phyloP scores from a whole-genome alignment of 1,140 invertebrate genomes.

The Bombus confusus region DNA sequence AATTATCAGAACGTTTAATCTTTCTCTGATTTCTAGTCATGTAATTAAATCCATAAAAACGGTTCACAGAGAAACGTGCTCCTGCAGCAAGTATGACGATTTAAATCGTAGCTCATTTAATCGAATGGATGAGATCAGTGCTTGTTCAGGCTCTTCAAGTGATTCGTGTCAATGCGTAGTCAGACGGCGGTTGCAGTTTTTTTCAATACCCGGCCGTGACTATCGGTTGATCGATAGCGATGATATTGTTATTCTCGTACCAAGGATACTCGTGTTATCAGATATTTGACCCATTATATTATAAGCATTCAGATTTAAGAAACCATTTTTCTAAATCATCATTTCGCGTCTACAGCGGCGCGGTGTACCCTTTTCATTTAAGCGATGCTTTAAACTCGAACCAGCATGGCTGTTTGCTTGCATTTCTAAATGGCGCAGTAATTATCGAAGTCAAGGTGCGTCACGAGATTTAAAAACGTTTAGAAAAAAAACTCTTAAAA shows the following conservation, averaged over 20 bases:
- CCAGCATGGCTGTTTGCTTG: background rate
- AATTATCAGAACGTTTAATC: background rate
- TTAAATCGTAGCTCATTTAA: background rate
- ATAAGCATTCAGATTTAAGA: background rate
- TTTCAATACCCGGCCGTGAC: background rate
- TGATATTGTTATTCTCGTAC: slow-evolving; percentile 19
- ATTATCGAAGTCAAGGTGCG: background rate
- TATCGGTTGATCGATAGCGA: slow-evolving; percentile 26
- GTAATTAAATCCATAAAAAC: background rate
- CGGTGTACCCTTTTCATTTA: background rate
- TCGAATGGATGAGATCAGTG: slow-evolving; percentile 8
- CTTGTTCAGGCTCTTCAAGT: slow-evolving; percentile 7
- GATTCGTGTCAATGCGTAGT: slow-evolving; percentile 30
- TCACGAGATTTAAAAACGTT: background rate
- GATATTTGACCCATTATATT: background rate
- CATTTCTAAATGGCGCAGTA: background rate
- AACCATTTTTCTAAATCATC: background rate
- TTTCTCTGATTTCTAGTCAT: background rate
- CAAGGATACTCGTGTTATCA: slow-evolving; percentile 6
- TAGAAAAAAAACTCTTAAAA: background rate
- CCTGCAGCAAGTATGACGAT: background rate
- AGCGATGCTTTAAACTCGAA: background rate
- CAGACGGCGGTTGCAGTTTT: slow-evolving; percentile 7
- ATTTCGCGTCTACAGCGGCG: background rate
- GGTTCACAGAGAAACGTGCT: too few relatives aligned